Evolutionary conservation across 2,113 vertebrate genomes (phyloP).

Genomic region (Rhinolophus ferrumequinum): DNA sequence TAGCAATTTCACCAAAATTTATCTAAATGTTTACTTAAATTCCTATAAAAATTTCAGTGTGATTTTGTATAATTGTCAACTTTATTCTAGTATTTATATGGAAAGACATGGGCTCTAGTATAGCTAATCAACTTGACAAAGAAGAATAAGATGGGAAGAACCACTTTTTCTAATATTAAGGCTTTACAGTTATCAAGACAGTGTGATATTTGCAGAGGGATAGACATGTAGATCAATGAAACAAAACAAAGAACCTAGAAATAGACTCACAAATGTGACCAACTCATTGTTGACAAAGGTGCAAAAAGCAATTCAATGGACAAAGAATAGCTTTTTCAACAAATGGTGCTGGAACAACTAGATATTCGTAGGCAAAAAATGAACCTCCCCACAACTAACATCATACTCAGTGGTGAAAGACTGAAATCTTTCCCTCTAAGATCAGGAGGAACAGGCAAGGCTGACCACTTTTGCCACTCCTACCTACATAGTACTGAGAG

Average conservation of each 20-base stretch:
- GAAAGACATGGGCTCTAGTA: background rate
- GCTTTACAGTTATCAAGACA: background rate
- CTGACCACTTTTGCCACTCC: background rate
- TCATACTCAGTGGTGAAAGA: background rate
- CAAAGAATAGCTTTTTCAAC: background rate
- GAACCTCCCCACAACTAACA: background rate
- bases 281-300: background rate
- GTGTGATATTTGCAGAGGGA: background rate
- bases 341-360: background rate
- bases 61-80: background rate
- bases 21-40: background rate
- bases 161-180: background rate
- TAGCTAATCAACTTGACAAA: background rate
- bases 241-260: background rate
- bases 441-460: background rate
- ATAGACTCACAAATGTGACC: background rate
- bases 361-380: background rate
- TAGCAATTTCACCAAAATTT: background rate
- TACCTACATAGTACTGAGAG: background rate
- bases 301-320: background rate
- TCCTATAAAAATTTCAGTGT: background rate
- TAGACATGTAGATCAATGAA: background rate
- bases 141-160: background rate
- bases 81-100: constrained; percentile 27
- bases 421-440: background rate